phyloP scores from a whole-genome alignment of 2,113 vertebrate genomes.

The Silurus glanis region DNA sequence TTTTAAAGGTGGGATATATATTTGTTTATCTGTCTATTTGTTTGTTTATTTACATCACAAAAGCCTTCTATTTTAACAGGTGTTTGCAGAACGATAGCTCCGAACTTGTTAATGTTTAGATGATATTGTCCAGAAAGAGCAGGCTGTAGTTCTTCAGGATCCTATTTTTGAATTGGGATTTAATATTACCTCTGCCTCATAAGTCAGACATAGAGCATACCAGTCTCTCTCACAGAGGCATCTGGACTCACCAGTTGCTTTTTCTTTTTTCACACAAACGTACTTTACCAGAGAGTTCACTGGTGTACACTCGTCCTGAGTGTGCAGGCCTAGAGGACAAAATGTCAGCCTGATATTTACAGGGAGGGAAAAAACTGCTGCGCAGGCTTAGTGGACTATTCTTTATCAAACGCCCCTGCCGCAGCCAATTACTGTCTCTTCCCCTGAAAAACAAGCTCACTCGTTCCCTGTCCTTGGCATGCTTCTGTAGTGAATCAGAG shows the following conservation, averaged over 20 bases:
- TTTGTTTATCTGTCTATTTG: no score
- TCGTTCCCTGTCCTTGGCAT: constrained; percentile 35
- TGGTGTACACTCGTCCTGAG: background rate
- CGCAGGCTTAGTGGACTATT: constrained; percentile 28
- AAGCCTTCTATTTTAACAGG: no score
- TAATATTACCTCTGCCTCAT: background rate
- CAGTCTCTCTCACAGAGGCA: background rate
- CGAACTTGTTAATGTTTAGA: background rate
- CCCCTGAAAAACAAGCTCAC: constrained; percentile 20
- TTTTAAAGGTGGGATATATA: no score
- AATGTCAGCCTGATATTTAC: constrained; percentile 38
- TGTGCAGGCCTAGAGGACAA: constrained; percentile 13
- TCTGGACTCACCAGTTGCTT: background rate
- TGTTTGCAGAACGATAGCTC: background rate
- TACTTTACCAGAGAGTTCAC: background rate
- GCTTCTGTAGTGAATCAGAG: constrained; percentile 43
- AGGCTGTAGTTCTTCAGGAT: background rate
- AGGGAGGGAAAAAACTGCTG: background rate
- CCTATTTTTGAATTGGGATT: background rate
- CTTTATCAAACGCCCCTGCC: constrained; percentile 28
- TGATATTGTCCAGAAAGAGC: constrained; percentile 15
- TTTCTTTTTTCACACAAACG: background rate
- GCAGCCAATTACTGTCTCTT: constrained; percentile 36
- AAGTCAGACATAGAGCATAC: background rate
- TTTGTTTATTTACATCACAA: no score